Evolutionary conservation across 2,888 invertebrate species (phyloP).

Genomic region (Nomada fucata): DNA sequence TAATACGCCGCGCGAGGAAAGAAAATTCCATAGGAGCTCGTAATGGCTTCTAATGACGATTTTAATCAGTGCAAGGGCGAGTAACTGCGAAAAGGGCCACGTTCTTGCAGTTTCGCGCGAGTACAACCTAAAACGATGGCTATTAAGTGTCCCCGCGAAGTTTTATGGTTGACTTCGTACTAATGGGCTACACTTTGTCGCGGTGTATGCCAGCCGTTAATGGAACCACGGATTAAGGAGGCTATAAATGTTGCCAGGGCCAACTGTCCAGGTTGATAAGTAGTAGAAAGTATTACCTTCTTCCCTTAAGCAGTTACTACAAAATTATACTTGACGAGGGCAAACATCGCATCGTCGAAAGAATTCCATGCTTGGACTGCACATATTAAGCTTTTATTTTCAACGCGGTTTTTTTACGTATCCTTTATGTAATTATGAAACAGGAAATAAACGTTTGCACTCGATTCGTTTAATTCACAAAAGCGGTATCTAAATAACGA

Average conservation of each 20-base stretch:
- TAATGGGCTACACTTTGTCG: constrained; percentile 68
- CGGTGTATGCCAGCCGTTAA: constrained; percentile 63
- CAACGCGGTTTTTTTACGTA: no score
- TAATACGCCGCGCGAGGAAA: constrained; percentile 2
- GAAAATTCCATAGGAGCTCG: constrained; percentile 28
- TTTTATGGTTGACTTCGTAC: constrained; percentile 67
- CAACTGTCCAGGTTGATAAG: constrained; percentile 53
- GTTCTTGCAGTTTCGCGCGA: constrained; percentile 18
- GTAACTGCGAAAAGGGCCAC: constrained; percentile 5
- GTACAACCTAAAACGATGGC: constrained; percentile 55
- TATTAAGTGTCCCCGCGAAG: constrained; percentile 60
- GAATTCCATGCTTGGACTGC: no score
- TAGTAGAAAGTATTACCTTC: constrained; percentile 39
- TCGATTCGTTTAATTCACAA: no score
- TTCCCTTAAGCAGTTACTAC: constrained; percentile 11
- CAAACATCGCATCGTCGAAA: no score
- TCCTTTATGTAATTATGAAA: no score
- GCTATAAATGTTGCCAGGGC: constrained; percentile 71
- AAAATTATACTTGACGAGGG: no score
- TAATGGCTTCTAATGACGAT: constrained; percentile 60
- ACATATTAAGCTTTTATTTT: no score
- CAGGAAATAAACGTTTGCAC: no score
- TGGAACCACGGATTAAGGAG: constrained; percentile 75
- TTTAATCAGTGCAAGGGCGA: constrained; percentile 55
- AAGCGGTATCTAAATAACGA: no score